Base-by-base conservation (phyloP, 2,797 vertebrate species). In the Sebastes nivosus region DNA sequence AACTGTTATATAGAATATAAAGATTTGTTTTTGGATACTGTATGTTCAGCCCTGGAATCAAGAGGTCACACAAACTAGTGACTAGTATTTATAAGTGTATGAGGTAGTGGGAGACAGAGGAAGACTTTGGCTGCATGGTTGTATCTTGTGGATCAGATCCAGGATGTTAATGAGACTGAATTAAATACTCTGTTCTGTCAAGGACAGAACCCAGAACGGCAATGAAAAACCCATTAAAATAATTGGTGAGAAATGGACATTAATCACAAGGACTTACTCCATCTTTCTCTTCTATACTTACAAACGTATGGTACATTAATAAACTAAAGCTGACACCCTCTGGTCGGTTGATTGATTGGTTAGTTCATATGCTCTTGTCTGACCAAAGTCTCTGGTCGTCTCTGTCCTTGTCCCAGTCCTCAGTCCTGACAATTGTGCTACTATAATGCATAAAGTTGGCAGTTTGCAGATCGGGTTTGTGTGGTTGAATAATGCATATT, bases 111-210 rank as follows among this genome's bases (percentile, higher is more conserved):
- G 20, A 52, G 50, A 52, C 3, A n/a, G 50, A 50, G 24, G 24
- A 24, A 63, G 34, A 66, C 55, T 25, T 67, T 42, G 27, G 64
- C 55, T 16, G 16, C 13, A 30, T 52, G 13, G 50, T 52, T 57
- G 5, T 72, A 20, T 68, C 58, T 77, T 25, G 34, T 79, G 76
- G 81, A 77, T 68, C 52, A 46, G 58, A 63, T 79, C 75, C 79
- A 68, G 25, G 34, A 61, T 66, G 18, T 65, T 71, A 52, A 70
- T 34, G 50, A 67, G 30, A 30, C 52, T 11, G 22, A 70, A 46
- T 55, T 64, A 54, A 42, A 58, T 46, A 27, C 22, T 24, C 8
- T 34, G 5, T 22, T 67, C 14, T 42, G 12, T 66, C 54, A 72
- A 67, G 58, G 64, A 78, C 20, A 72, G 8, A 52, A 46, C 42